Base-by-base conservation (phyloP, 2,797 vertebrate species). In the Gymnoscopelus microlampas region DNA sequence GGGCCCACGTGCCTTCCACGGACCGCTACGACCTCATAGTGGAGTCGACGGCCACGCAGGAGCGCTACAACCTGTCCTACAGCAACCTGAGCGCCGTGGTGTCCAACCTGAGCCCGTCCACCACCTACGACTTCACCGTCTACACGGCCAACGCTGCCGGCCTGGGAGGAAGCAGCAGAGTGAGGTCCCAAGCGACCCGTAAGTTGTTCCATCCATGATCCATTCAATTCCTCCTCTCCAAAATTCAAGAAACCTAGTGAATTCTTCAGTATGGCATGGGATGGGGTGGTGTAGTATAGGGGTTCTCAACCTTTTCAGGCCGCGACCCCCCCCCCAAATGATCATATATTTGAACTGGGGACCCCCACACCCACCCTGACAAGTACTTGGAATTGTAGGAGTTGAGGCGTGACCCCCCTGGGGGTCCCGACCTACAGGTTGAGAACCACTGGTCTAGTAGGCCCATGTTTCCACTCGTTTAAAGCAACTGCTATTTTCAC, bases 171-270 rank as follows among this genome's bases (percentile, higher is more conserved):
- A 32, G 0, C 3, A 94, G 94, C 82, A 89, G 76, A 84, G 82
- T 91, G 19, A 83, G 80, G 60, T 93, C 88, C 23, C 29, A 93
- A 63, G 87, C 85, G 0, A 95, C 94, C 15, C 68, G 94, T 95
- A 74, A 91, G 94, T 93, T 5, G 10, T 32, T 23, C 13, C 32
- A 6, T 2, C 59, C 8, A 7, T 7, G 19, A 6, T 2, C 59
- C 8, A 7, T 7, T 39, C 35, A 0, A 35, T 44, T 39, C 35
- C 8, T 44, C 9, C 39, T 44, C 39, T 10, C 39, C 7, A 39
- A 39, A 39, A 44, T 2, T 44, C 39, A 29, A 29, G 26, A 29
- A 29, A 29, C 26, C 2, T 29, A 29, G 1, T 29, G 26, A 29
- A 3, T 29, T 29, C 3, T 26, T 29, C 19, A 19, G 26, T 29